A percentile compares a stretch with the other conserved stretches of the same genome.
Conservation (phyloP, 2,113 vertebrate genomes). For the Anthoscopus minutus region DNA sequence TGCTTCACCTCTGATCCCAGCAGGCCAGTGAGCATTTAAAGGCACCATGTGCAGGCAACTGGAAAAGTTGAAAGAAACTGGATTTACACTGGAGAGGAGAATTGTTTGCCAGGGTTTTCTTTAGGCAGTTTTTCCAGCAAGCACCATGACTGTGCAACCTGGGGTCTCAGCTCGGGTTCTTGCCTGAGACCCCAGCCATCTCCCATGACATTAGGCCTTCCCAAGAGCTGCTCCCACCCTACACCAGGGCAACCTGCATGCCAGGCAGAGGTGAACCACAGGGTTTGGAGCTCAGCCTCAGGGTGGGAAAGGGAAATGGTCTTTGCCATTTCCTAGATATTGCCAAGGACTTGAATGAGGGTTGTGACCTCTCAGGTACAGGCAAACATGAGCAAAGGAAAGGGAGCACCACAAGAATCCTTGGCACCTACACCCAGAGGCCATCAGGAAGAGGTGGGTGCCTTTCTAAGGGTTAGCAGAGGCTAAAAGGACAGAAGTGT, state of each 20-base stretch:
- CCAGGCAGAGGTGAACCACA: not conserved
- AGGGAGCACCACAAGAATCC: not conserved
- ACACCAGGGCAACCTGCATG: not conserved
- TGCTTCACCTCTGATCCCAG: fast-evolving
- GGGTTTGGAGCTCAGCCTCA: not conserved
- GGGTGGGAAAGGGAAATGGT: not conserved
- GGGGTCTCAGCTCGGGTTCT: fast-evolving
- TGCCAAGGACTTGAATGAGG: fast-evolving
- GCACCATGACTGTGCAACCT: not conserved
- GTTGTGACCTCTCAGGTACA: not conserved
- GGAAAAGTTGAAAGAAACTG: not conserved
- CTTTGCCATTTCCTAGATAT: not conserved
- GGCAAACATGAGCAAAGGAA: not conserved
- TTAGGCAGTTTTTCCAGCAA: fast-evolving
- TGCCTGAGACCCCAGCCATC: not conserved
- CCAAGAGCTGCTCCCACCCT: not conserved
- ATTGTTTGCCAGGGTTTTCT: fast-evolving
- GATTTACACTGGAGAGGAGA: not conserved
- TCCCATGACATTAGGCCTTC: fast-evolving
- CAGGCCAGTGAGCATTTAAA: not conserved
- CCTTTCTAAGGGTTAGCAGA: not conserved
- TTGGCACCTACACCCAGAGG: not conserved
- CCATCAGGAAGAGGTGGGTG: not conserved
- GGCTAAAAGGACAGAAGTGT: not conserved
- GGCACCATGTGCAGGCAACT: not conserved